Conservation (phyloP, 2,797 vertebrate genomes). For the Ibycter americanus region DNA sequence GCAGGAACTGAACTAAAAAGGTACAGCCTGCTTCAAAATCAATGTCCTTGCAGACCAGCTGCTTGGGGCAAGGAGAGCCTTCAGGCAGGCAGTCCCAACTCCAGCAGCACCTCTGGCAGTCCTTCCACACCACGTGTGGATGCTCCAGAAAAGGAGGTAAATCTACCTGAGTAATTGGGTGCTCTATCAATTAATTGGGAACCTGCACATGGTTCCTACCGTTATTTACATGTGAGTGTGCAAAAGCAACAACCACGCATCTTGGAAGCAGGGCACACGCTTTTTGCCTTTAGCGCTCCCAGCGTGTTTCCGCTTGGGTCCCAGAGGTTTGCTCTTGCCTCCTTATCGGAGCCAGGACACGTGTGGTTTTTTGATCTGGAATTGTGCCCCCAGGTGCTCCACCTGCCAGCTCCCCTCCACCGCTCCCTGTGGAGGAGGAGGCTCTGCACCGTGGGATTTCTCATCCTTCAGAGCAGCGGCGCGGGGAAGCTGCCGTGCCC, state of each 20-base stretch:
- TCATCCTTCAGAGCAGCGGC: neutral
- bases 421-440: constrained; percentile 11
- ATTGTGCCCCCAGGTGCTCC: constrained; percentile 13
- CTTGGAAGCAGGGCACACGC: neutral
- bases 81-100: neutral
- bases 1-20: neutral
- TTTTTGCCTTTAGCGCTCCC: neutral
- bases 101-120: neutral
- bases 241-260: neutral
- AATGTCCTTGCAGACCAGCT: neutral
- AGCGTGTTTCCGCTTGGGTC: neutral
- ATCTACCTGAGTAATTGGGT: neutral
- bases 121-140: accelerated
- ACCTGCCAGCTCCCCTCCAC: constrained; percentile 42
- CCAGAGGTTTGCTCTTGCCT: neutral
- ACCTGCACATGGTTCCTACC: neutral
- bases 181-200: neutral
- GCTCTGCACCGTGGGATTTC: constrained; percentile 41
- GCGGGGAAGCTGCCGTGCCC: neutral
- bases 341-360: neutral
- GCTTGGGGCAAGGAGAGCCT: neutral
- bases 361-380: constrained; percentile 37
- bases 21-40: neutral
- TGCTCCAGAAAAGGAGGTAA: neutral
- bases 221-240: neutral